Evolutionary conservation across 2,113 vertebrate genomes (phyloP).

Genomic region (Ictalurus furcatus): DNA sequence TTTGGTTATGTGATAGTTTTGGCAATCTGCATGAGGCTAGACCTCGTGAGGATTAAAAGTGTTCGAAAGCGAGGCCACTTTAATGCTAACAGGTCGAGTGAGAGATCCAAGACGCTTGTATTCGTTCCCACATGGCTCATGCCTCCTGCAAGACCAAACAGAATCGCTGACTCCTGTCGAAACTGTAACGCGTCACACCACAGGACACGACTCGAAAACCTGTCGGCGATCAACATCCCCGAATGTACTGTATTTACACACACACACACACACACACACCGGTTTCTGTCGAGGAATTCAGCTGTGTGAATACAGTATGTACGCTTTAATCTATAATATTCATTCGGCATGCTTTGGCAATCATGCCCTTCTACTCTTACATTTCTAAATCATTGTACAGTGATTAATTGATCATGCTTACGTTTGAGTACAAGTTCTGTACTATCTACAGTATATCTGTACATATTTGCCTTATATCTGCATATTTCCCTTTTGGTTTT

Average conservation of each 20-base stretch:
- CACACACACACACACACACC: background rate
- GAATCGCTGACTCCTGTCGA: background rate
- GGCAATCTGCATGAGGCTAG: conserved; percentile 4
- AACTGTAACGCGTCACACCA: background rate
- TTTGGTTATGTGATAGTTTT: conserved; percentile 66
- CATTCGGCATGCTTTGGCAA: background rate
- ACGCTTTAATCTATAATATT: background rate
- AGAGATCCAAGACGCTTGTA: conserved; percentile 15
- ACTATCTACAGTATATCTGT: background rate
- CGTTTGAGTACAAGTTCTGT: background rate
- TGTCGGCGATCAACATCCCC: background rate
- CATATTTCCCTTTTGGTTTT: background rate
- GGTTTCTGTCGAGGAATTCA: background rate
- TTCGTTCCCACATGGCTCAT: background rate
- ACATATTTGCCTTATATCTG: background rate
- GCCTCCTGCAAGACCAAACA: background rate
- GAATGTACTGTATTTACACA: too few relatives aligned
- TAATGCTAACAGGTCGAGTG: conserved; percentile 50
- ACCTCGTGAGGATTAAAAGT: conserved; percentile 38
- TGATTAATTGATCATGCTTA: background rate
- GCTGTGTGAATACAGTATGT: background rate
- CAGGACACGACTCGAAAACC: background rate
- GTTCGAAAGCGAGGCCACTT: conserved; percentile 24
- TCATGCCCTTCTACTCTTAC: too few relatives aligned
- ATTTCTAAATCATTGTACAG: background rate